These are phyloP conservation scores for Lepidocyrtinus sp. DNA, from an alignment of 2,888 invertebrate species.

Conservation along the genomic window DNA sequence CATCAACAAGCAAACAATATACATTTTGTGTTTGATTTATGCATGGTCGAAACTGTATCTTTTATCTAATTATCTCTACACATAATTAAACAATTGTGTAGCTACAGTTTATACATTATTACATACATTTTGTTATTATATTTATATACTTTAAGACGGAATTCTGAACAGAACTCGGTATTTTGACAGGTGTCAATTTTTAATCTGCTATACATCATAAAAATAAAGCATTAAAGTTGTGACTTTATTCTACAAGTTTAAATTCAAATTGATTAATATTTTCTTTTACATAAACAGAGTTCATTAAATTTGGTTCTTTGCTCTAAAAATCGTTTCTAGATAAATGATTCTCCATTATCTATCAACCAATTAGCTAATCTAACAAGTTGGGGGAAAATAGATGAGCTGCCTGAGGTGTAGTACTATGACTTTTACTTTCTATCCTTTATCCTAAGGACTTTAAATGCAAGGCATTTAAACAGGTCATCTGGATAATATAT, in stretches of 20 bases:
- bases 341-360: neutral
- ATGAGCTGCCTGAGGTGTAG: constrained; percentile 21
- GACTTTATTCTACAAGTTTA: neutral
- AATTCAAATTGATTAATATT: neutral
- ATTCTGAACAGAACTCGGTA: constrained; percentile 14
- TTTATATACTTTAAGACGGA: neutral
- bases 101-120: neutral
- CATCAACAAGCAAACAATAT: no score
- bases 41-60: no score
- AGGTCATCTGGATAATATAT: constrained; percentile 20
- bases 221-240: constrained; percentile 35
- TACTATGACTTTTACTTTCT: neutral
- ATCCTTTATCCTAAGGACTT: neutral
- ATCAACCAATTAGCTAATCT: no score
- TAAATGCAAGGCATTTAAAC: constrained; percentile 24
- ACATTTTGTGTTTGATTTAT: no score
- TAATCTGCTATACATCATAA: constrained; percentile 15
- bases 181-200: neutral
- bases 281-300: neutral
- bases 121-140: no score
- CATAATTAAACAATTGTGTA: no score
- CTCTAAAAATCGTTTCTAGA: neutral
- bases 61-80: no score
- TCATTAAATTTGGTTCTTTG: constrained; percentile 23
- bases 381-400: neutral